Evolutionary conservation across 2,888 invertebrate genomes (phyloP).

Genomic region (Latheticus oryzae): DNA sequence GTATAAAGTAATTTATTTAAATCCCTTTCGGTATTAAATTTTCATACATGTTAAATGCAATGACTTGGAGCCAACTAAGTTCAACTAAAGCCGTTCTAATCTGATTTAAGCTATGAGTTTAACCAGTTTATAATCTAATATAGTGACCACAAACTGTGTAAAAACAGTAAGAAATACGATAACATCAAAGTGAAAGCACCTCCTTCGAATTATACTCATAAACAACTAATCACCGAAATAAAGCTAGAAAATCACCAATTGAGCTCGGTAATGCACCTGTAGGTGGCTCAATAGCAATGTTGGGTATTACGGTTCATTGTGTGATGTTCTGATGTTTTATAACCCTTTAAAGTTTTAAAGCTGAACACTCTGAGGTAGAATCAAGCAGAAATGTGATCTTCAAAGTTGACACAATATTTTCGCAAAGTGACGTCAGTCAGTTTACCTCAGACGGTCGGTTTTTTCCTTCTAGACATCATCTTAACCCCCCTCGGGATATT

Average conservation of each 20-base stretch:
- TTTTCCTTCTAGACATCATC: constrained; percentile 34
- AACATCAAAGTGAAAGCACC: too few species aligned
- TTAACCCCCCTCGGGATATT: constrained; percentile 35
- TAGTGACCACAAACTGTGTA: constrained; percentile 1
- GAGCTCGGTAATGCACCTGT: constrained; percentile 24
- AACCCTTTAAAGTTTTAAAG: constrained; percentile 22
- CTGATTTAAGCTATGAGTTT: constrained; percentile 1
- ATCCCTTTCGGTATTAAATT: too few species aligned
- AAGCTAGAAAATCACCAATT: constrained; percentile 5
- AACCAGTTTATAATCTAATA: background rate
- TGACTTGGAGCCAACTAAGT: too few species aligned
- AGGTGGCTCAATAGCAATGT: constrained; percentile 3
- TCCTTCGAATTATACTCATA: too few species aligned
- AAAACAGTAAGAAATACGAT: constrained; percentile 5
- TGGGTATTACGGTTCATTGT: constrained; percentile 12
- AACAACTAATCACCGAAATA: constrained; percentile 25
- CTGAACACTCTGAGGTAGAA: background rate
- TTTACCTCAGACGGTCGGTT: constrained; percentile 17
- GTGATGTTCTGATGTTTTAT: constrained; percentile 13
- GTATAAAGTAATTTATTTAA: too few species aligned
- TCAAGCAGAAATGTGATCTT: background rate
- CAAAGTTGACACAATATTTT: constrained; percentile 3
- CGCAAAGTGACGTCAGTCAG: constrained; percentile 1
- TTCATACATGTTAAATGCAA: too few species aligned
- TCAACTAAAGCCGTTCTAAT: background rate